Conservation (phyloP, 1,140 invertebrate species). For the Drosophila kikkawai region DNA sequence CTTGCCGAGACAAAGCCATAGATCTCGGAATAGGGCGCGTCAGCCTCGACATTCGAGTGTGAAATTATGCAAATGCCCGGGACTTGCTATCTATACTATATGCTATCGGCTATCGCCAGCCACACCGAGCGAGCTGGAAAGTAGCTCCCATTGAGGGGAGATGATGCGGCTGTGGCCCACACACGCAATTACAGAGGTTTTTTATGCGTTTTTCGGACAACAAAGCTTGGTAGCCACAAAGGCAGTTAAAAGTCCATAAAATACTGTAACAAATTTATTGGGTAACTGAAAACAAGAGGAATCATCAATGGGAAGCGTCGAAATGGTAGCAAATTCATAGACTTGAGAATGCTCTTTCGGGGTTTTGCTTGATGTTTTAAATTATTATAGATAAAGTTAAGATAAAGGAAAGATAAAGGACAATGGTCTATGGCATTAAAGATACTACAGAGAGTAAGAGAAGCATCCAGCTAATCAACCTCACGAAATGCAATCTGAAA, state of each 20-base stretch:
- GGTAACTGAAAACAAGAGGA: conserved; percentile 38
- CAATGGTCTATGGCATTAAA: no score
- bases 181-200: conserved; percentile 59
- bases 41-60: conserved; percentile 60
- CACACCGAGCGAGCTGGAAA: conserved; percentile 37
- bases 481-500: background rate
- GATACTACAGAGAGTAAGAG: background rate
- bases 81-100: conserved; percentile 51
- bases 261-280: conserved; percentile 81
- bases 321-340: conserved; percentile 15
- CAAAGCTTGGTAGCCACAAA: conserved; percentile 78
- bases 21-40: conserved; percentile 46
- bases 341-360: conserved; percentile 22
- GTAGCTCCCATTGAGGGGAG: conserved; percentile 24
- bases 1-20: conserved; percentile 29
- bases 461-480: background rate
- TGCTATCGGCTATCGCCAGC: conserved; percentile 13
- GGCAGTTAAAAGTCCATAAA: conserved; percentile 80
- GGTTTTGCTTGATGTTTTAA: no score
- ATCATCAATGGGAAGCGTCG: conserved; percentile 1
- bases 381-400: no score
- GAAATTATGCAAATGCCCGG: conserved; percentile 73
- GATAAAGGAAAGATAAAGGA: background rate
- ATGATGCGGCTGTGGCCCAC: conserved; percentile 35
- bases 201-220: conserved; percentile 58